phyloP scores from a whole-genome alignment of 2,797 vertebrate species.

The Crax fasciolata region DNA sequence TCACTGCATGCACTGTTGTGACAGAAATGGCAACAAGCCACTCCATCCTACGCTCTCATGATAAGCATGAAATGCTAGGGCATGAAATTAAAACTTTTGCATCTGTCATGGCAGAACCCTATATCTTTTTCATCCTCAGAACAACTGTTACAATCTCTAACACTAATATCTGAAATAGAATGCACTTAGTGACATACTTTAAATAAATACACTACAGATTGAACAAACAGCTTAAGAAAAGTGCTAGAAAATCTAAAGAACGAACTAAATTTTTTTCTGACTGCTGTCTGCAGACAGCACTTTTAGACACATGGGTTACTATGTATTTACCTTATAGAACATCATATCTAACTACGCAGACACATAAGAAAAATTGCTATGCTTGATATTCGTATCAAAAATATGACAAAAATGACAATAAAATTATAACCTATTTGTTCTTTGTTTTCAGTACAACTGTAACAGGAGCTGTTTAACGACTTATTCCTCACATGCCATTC shows the following conservation, averaged over 20 bases:
- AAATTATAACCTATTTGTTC: neutral
- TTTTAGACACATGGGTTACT: neutral
- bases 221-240: neutral
- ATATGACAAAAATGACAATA: neutral
- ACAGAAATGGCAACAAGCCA: neutral
- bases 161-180: neutral
- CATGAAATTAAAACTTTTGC: neutral
- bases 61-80: neutral
- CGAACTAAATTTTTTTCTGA: neutral
- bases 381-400: neutral
- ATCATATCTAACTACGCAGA: neutral
- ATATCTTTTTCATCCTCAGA: neutral
- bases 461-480: neutral
- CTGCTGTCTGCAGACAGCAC: neutral
- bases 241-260: neutral
- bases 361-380: neutral
- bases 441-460: neutral
- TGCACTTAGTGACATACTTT: neutral
- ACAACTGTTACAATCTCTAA: neutral
- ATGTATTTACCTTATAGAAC: neutral
- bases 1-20: neutral
- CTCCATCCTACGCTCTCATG: neutral
- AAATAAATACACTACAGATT: neutral
- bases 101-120: neutral
- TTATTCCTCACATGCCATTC: neutral